Conservation (phyloP, 2,113 vertebrate species). For the Scartelaos histophorus region DNA sequence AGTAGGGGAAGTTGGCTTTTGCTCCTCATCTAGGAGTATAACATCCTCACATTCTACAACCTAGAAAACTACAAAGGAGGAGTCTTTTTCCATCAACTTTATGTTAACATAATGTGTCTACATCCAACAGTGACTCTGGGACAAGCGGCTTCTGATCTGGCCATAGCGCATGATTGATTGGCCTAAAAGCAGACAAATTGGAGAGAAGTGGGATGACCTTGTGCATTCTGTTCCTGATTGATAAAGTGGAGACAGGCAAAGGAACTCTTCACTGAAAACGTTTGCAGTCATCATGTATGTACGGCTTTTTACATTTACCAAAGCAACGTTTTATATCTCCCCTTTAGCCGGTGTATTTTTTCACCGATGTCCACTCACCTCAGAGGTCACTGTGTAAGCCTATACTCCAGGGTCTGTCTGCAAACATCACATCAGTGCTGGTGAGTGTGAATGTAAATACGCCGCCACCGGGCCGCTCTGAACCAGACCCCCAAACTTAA, state of each 20-base stretch:
- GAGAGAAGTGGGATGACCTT: conserved; percentile 46
- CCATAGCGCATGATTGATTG: conserved; percentile 45
- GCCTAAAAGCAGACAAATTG: conserved; percentile 37
- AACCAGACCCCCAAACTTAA: not conserved
- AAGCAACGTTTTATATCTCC: not conserved
- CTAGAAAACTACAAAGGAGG: no score
- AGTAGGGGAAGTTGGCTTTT: no score
- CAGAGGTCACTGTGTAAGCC: not conserved
- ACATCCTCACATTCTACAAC: no score
- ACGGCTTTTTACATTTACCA: not conserved
- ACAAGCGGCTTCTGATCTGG: conserved; percentile 29
- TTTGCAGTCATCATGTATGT: not conserved
- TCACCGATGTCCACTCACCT: not conserved
- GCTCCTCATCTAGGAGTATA: no score
- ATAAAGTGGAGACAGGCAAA: conserved; percentile 24
- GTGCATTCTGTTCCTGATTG: conserved; percentile 33
- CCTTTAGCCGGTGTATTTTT: not conserved
- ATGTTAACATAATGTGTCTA: not conserved
- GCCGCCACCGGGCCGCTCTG: not conserved
- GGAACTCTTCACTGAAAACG: not conserved
- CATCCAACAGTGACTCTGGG: conserved; percentile 15
- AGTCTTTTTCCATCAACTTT: no score
- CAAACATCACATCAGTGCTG: conserved; percentile 1
- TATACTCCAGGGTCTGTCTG: conserved; percentile 3
- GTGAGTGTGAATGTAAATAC: not conserved